phyloP scores from a whole-genome alignment of 2,797 vertebrate species.

The Anolis apletophallus region DNA sequence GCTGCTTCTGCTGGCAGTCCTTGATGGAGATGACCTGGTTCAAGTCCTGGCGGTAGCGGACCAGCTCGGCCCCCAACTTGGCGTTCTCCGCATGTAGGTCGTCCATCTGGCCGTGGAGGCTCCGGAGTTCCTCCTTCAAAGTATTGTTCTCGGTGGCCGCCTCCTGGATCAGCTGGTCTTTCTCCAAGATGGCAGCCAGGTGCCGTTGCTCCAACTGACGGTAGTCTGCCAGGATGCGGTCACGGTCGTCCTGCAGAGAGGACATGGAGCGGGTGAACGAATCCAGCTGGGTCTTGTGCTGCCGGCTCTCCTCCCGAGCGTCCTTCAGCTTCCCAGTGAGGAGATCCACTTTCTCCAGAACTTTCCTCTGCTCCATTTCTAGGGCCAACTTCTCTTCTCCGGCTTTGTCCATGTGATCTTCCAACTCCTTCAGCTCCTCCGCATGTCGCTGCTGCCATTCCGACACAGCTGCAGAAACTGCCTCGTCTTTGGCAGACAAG shows the following conservation, averaged over 20 bases:
- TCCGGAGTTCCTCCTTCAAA: conserved; percentile 90
- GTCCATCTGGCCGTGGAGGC: conserved; percentile 86
- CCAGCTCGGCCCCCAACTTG: conserved; percentile 90
- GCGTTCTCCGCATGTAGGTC: conserved; percentile 94
- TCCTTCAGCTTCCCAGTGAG: conserved; percentile 81
- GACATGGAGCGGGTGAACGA: conserved; percentile 94
- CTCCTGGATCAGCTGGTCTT: conserved; percentile 94
- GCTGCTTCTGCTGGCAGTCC: conserved; percentile 93
- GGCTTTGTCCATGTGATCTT: conserved; percentile 72
- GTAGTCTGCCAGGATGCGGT: conserved; percentile 87
- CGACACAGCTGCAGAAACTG: conserved; percentile 76
- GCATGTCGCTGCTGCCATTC: conserved; percentile 81
- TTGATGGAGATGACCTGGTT: conserved; percentile 94
- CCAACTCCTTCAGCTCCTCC: conserved; percentile 83
- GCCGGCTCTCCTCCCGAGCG: conserved; percentile 82
- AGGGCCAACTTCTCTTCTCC: conserved; percentile 81
- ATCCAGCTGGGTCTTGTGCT: conserved; percentile 85
- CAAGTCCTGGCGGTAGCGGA: conserved; percentile 90
- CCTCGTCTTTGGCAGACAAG: conserved; percentile 90
- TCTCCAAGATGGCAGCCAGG: conserved; percentile 87
- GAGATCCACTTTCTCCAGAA: conserved; percentile 75
- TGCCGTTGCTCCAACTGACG: conserved; percentile 93
- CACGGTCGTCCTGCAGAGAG: conserved; percentile 95
- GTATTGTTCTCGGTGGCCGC: conserved; percentile 93
- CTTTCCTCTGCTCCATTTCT: conserved; percentile 83